phyloP scores from a whole-genome alignment of 2,888 invertebrate species.

The Strigamia transsilvanica region DNA sequence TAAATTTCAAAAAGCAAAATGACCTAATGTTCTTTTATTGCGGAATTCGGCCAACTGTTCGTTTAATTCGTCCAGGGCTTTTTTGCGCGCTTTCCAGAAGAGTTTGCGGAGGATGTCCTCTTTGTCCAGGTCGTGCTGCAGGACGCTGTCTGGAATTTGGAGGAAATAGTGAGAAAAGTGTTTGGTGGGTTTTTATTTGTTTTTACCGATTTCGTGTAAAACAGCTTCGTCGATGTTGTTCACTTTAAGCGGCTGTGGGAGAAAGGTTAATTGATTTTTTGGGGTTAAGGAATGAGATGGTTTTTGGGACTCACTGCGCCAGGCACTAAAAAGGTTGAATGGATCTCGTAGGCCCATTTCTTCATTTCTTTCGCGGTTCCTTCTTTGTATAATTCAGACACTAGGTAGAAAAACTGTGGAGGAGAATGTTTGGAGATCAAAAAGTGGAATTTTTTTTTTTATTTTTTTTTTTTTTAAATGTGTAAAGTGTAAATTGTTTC shows the following conservation, averaged over 20 bases:
- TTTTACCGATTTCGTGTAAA: conserved; percentile 79
- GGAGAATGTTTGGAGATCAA: too few relatives aligned
- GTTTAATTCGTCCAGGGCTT: conserved; percentile 82
- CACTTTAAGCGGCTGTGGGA: conserved; percentile 77
- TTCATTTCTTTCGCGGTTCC: conserved; percentile 89
- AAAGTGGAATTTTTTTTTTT: too few relatives aligned
- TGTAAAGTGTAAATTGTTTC: too few relatives aligned
- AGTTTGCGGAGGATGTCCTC: conserved; percentile 85
- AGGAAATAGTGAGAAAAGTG: too few relatives aligned
- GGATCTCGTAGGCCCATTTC: conserved; percentile 99
- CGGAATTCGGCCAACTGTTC: conserved; percentile 85
- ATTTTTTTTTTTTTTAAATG: too few relatives aligned
- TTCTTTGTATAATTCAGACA: conserved; percentile 88
- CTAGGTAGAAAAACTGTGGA: conserved; percentile 88
- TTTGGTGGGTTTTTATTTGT: too few relatives aligned
- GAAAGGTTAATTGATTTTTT: too few relatives aligned
- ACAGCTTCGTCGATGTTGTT: conserved; percentile 84
- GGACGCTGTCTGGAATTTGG: conserved; percentile 71
- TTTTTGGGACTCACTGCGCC: conserved; percentile 74
- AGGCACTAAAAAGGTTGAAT: conserved; percentile 93
- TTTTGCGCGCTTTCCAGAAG: conserved; percentile 86
- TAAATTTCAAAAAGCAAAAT: neutral
- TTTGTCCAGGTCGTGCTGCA: conserved; percentile 84
- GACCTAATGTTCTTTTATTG: conserved; percentile 80
- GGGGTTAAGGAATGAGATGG: neutral